Percentiles rank a stretch among this genome's conserved stretches.
Evolutionary conservation across 2,797 vertebrate species (phyloP).

Genomic region (Sebastes hubbsi): DNA sequence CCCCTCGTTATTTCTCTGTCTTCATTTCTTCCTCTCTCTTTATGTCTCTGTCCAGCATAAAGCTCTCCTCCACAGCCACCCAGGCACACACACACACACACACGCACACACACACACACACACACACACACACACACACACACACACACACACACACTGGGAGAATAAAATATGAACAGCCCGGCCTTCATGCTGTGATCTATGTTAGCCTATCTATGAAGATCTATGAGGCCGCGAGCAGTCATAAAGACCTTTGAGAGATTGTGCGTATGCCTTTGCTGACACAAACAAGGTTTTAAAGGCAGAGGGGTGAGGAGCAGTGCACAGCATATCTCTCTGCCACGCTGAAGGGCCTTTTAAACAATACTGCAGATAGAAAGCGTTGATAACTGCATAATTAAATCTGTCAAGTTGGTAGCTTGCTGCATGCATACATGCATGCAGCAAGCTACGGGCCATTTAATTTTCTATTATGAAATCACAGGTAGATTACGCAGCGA

Average conservation of each 20-base stretch:
- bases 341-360: not conserved
- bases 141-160: not conserved
- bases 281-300: constrained; percentile 16
- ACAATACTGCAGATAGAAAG: not conserved
- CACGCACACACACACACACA: too few relatives aligned
- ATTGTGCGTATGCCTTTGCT: constrained; percentile 17
- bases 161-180: not conserved
- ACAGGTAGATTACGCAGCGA: not conserved
- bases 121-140: not conserved
- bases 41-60: constrained; percentile 3
- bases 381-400: not conserved
- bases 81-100: not conserved
- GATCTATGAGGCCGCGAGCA: constrained; percentile 17
- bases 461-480: constrained; percentile 3
- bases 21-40: constrained; percentile 13
- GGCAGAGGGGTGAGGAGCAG: not conserved
- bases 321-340: not conserved
- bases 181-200: constrained; percentile 20
- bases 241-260: constrained; percentile 33
- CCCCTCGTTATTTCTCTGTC: constrained; percentile 11
- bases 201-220: constrained; percentile 11
- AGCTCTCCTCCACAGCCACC: not conserved
- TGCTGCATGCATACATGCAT: not conserved
- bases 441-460: not conserved
- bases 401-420: not conserved